Base-by-base conservation (phyloP, 2,888 invertebrate genomes). In the Protodeltote pygarga region DNA sequence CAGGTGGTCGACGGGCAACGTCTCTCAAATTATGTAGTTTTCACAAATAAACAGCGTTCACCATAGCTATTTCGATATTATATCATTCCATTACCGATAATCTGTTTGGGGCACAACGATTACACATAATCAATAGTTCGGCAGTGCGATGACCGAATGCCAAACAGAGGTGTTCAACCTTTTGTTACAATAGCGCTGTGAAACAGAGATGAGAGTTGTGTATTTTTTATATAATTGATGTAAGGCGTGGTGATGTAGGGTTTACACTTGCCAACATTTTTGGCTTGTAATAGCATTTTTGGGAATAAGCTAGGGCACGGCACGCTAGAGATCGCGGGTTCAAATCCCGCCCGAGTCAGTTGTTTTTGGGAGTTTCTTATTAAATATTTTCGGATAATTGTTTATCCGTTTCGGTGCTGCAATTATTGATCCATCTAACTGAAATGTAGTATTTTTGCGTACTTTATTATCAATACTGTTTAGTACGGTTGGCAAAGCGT, bases 1-100 rank as follows among this genome's bases (percentile, higher is more conserved):
- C 71, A 64, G 79, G 77, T 78, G 79, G 77, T 71, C 79, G 57
- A 42, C 23, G 46, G 59, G 46, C 55, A 20, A 49, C 41, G 45
- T 21, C 49, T 49, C 64, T 67, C 49, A 75, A 69, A 76, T 73
- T 67, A 72, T 67, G 51, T 65, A 55, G 41, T 72, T 72, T 71
- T 72, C 68, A 70, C 71, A 67, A 77, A 75, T 75, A 75, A 73
- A 68, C 64, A 61, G 41, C 44, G 40, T 28, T 40, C 50, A 47
- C 53, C 51, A 48, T 52, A 34, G 19, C 47, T 46, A 50, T 63
- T 64, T 64, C 39, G 29, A 40, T 55, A 64, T 73, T 58, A 59
- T 63, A 61, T 53, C 45, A 58, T 60, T 70, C 47, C 38, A 59
- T 70, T 64, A 52, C 27, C 39, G 47, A 53, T 55, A 65, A 58